Percentiles rank a stretch among this genome's conserved stretches.
Evolutionary conservation across 2,888 invertebrate genomes (phyloP).

Genomic region (Frankliniella intonsa): DNA sequence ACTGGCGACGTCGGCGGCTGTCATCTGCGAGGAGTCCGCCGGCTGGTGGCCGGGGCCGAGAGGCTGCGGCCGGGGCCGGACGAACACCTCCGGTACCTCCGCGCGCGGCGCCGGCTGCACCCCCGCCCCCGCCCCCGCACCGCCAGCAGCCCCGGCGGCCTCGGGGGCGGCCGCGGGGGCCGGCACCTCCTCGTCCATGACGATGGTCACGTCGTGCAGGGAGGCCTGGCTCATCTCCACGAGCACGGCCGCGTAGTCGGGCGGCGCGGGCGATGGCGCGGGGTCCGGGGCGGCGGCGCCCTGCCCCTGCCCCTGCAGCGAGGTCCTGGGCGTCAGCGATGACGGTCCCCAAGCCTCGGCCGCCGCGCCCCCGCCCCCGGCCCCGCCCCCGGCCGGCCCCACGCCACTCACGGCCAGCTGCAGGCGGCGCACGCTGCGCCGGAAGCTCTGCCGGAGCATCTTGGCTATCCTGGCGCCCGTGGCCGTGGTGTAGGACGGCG

Average conservation of each 20-base stretch:
- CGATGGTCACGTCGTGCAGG: constrained; percentile 38
- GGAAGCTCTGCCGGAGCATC: constrained; percentile 67
- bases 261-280: constrained; percentile 52
- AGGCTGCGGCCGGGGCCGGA: neutral
- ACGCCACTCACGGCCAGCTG: constrained; percentile 37
- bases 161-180: constrained; percentile 12
- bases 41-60: neutral
- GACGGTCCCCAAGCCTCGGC: neutral
- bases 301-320: constrained; percentile 30
- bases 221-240: constrained; percentile 55
- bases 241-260: constrained; percentile 59
- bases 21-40: constrained; percentile 46
- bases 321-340: constrained; percentile 25
- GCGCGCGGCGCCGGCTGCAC: neutral
- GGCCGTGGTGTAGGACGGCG: constrained; percentile 87
- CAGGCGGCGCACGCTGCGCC: constrained; percentile 71
- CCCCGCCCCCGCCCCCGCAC: neutral
- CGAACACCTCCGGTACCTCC: neutral
- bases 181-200: constrained; percentile 35
- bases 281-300: constrained; percentile 38
- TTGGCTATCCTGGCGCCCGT: constrained; percentile 79
- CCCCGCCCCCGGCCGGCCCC: constrained; percentile 35
- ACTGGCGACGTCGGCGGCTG: constrained; percentile 56
- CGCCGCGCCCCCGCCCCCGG: constrained; percentile 36
- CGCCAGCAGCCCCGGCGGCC: neutral